Base-by-base conservation (phyloP, 2,888 invertebrate species). In the Andrena bicolor region DNA sequence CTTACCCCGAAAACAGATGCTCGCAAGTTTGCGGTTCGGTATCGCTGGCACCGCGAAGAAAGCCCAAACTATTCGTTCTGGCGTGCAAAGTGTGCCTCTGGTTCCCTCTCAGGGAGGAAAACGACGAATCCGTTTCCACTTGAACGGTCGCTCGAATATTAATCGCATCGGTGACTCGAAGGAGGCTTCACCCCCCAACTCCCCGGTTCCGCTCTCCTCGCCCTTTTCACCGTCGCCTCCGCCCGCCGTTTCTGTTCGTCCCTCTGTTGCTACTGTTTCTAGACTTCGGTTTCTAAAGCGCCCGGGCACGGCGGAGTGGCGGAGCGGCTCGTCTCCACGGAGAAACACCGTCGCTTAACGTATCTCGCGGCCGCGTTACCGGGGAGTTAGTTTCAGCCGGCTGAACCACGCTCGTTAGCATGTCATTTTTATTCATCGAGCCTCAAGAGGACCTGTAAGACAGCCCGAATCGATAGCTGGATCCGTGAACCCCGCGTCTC, bases 341-440 rank as follows among this genome's bases (percentile, higher is more conserved):
- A 48, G 20, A 8, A 32, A n/a, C 51, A 30, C 26, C 72, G 51
- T 48, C 80, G 80, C 72, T 69, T 69, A 78, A 32, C 71, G 73
- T 81, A 72, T 32, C 70, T 73, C 73, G 66, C 75, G 64, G n/a
- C 26, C 68, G 76, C 66, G 77, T 79, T 74, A 76, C 76, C 64
- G 20, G n/a, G 64, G 77, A 79, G 73, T 82, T 80, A 76, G 77
- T 84, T 75, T 68, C 76, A 81, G 79, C 82, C 72, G 70, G 77
- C 69, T 81, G 80, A 80, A 73, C 82, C 72, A 70, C 76, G 73
- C 90, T 91, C 90, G 89, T 91, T 91, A 91, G 90, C 90, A 89
- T 90, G 90, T 91, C 91, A 91, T 91, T 90, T 91, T 91, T 90
- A 91, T 91, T 91, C 91, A 91, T 91, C 89, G 90, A 65, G 82